These are phyloP conservation scores for Drosophila paranaensis DNA, from an alignment of 2,888 invertebrate species.

Conservation along the genomic window DNA sequence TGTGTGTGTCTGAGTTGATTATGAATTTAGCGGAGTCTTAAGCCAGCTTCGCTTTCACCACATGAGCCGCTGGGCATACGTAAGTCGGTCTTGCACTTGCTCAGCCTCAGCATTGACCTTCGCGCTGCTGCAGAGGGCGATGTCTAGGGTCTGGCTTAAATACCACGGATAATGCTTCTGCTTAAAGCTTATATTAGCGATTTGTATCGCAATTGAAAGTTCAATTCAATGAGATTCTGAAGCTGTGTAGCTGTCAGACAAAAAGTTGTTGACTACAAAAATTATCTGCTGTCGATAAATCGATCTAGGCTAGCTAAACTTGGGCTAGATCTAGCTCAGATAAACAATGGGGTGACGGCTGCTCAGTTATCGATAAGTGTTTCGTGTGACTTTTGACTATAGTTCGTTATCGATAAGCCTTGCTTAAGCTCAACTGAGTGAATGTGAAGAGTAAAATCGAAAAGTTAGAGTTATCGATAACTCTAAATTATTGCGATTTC, in stretches of 20 bases:
- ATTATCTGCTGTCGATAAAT: constrained; percentile 5
- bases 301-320: background rate
- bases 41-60: constrained; percentile 53
- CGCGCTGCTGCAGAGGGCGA: background rate
- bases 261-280: background rate
- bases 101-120: constrained; percentile 3
- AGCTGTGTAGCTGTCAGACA: background rate
- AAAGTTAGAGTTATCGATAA: background rate
- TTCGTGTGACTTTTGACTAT: background rate
- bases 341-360: background rate
- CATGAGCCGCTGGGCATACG: background rate
- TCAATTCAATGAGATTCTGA: background rate
- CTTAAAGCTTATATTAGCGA: constrained; percentile 9
- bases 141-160: background rate
- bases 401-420: background rate
- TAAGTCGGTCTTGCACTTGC: constrained; percentile 19
- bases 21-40: constrained; percentile 48
- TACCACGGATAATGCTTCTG: constrained; percentile 1
- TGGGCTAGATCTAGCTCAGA: background rate
- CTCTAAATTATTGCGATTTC: no score
- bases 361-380: background rate
- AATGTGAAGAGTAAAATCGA: background rate
- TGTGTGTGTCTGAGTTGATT: constrained; percentile 24
- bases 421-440: no score
- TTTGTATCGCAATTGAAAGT: background rate